A percentile compares a stretch with the other conserved stretches of the same genome.
Conservation (phyloP, 2,797 vertebrate species). For the Periparus ater region DNA sequence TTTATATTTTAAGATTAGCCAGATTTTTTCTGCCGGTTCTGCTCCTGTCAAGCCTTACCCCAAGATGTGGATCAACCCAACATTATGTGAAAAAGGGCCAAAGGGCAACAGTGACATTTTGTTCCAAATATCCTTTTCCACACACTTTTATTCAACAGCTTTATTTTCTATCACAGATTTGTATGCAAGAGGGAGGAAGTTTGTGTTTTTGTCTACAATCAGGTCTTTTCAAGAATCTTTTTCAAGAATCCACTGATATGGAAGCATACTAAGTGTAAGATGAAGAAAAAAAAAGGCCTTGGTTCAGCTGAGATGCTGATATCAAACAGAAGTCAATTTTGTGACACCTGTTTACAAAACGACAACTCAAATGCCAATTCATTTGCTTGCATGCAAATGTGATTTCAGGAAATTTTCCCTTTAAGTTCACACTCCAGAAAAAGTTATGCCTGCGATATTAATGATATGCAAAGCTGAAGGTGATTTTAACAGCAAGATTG, state of each 20-base stretch:
- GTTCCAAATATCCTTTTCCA: background rate
- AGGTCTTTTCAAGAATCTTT: background rate
- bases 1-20: background rate
- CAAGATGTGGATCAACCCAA: background rate
- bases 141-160: background rate
- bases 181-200: background rate
- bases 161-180: background rate
- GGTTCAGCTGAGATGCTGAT: background rate
- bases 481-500: background rate
- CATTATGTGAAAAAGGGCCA: background rate
- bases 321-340: background rate
- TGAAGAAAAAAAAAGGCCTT: background rate
- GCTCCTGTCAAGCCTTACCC: background rate
- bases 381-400: background rate
- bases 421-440: background rate
- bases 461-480: background rate
- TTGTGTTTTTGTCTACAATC: fast-evolving
- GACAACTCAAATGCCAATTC: background rate
- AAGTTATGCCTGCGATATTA: background rate
- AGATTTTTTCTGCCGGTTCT: background rate
- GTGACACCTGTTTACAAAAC: background rate
- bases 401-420: background rate
- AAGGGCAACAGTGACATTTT: background rate
- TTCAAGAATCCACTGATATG: background rate
- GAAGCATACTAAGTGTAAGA: background rate